Percentiles rank a stretch among this genome's conserved stretches.
Evolutionary conservation across 2,888 invertebrate species (phyloP).

Genomic region (Cephus pulcher): DNA sequence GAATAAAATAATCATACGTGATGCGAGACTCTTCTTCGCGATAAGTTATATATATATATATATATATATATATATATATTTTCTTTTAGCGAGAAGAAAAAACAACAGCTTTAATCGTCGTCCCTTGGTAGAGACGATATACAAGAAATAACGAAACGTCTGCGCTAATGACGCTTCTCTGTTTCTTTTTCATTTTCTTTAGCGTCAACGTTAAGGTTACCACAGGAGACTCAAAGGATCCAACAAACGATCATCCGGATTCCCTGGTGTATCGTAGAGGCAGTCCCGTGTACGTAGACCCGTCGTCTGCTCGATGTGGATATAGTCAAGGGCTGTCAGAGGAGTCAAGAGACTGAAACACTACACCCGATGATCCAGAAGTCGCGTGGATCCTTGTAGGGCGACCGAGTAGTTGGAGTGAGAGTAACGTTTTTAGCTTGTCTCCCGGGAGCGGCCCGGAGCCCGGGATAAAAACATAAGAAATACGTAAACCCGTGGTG

Average conservation of each 20-base stretch:
- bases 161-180: not conserved
- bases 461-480: constrained; percentile 1
- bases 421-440: constrained; percentile 32
- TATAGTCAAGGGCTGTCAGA: not conserved
- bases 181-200: not conserved
- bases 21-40: not conserved
- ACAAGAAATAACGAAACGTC: not conserved
- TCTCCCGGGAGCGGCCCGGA: constrained; percentile 22
- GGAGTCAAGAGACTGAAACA: not conserved
- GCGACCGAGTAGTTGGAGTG: constrained; percentile 27
- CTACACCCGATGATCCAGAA: not conserved
- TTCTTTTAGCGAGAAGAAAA: not conserved
- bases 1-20: not conserved
- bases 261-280: not conserved
- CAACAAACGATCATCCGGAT: not conserved
- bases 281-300: not conserved
- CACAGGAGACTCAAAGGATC: not conserved
- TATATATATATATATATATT: not conserved
- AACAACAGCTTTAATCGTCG: not conserved
- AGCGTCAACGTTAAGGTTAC: not conserved
- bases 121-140: not conserved
- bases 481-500: not conserved
- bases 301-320: not conserved
- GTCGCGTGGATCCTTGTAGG: constrained; percentile 37
- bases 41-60: not conserved